These are phyloP conservation scores for Calosoma granatense DNA, from an alignment of 1,140 invertebrate genomes.

Conservation along the genomic window DNA sequence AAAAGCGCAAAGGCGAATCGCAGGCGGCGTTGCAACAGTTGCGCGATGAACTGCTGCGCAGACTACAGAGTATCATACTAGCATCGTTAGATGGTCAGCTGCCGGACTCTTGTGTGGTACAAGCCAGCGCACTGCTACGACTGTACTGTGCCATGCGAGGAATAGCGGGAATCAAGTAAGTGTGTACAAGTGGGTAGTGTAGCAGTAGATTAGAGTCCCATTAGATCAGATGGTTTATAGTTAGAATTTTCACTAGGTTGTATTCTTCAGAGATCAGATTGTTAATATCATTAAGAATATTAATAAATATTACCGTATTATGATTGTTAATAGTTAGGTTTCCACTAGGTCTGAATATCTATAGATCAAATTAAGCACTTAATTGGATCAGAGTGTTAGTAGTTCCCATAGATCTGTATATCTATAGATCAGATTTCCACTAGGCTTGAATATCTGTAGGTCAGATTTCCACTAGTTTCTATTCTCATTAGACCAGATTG, in stretches of 20 bases:
- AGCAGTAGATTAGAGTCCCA: too few species aligned
- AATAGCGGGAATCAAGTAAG: constrained; percentile 82
- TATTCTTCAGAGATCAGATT: too few species aligned
- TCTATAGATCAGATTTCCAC: too few species aligned
- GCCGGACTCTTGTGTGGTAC: constrained; percentile 59
- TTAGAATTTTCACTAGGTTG: too few species aligned
- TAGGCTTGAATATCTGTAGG: too few species aligned
- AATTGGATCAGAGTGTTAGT: too few species aligned
- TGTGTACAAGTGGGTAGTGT: constrained; percentile 8
- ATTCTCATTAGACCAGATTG: too few species aligned
- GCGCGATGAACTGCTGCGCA: constrained; percentile 66
- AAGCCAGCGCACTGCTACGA: constrained; percentile 69
- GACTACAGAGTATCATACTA: constrained; percentile 49
- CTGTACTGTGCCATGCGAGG: constrained; percentile 87
- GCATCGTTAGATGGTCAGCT: constrained; percentile 45
- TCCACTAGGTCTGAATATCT: too few species aligned
- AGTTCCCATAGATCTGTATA: too few species aligned
- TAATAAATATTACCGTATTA: not conserved
- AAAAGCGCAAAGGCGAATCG: constrained; percentile 76
- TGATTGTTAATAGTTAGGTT: not conserved
- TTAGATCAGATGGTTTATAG: too few species aligned
- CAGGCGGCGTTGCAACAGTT: constrained; percentile 60
- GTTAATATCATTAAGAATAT: not conserved
- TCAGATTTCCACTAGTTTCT: too few species aligned
- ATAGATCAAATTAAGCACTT: too few species aligned